A percentile compares a stretch with the other conserved stretches of the same genome.
These are phyloP conservation scores for Sthenelais limicola DNA, from an alignment of 2,888 invertebrate genomes.

Conservation along the genomic window DNA sequence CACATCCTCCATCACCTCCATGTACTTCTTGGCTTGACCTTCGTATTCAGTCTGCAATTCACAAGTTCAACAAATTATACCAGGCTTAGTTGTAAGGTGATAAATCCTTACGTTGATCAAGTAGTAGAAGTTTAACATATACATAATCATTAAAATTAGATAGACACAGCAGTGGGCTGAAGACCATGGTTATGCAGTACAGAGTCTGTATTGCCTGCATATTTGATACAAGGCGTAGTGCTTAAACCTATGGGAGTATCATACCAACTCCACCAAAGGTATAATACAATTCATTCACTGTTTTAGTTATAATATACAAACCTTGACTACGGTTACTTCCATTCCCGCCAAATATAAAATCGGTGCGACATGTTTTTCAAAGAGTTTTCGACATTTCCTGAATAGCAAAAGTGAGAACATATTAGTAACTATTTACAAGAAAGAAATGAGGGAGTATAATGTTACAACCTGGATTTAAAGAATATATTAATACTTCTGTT, in stretches of 20 bases:
- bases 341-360: constrained; percentile 92
- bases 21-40: constrained; percentile 87
- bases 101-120: no score
- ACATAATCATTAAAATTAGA: no score
- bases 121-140: no score
- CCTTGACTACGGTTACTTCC: constrained; percentile 74
- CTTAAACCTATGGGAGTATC: no score
- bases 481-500: no score
- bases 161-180: no score
- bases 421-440: not conserved
- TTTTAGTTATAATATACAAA: constrained; percentile 51
- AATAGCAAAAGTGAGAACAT: constrained; percentile 48
- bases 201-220: no score
- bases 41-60: constrained; percentile 86
- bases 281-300: not conserved
- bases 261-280: no score
- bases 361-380: constrained; percentile 93
- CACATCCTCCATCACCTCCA: constrained; percentile 83
- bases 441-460: not conserved
- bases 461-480: no score
- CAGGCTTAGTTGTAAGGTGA: no score
- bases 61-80: constrained; percentile 26
- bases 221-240: no score
- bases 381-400: constrained; percentile 78
- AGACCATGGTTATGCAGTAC: no score